Base-by-base conservation (phyloP, 1,140 invertebrate genomes). In the Trachymyrmex cornetzi region DNA sequence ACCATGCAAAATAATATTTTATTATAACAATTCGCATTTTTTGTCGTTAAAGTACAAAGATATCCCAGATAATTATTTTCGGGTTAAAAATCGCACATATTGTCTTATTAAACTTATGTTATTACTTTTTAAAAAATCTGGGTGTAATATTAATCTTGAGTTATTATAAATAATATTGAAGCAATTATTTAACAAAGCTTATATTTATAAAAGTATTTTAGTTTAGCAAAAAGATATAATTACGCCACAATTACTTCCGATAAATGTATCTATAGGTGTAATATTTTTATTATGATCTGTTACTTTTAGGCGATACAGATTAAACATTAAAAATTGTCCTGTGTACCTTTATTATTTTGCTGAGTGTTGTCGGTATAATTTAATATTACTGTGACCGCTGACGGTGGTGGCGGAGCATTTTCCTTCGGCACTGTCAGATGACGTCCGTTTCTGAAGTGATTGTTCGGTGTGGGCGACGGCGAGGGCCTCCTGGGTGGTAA, bases 401-500 rank as follows among this genome's bases (percentile, higher is more conserved):
- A 92, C 34, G 91, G 93, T 11, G 93, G 95, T 0, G 94, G 94
- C 16, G 95, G 95, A 16, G 95, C 95, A 87, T 96, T 96, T 88
- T 96, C 96, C 87, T 95, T 96, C 11, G 96, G 95, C 50, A 96
- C 95, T 2, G 94, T 94, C 2, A 96, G 86, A 69, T 95, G 95
- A 81, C 94, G 92, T 30, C 92, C 92, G 66, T 95, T 95, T 82
- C 93, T 90, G 44, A 94, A 93, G 85, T 90, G 92, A 72, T 92
- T 93, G 4, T 79, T 89, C 5, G 94, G 92, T 27, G 94, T 94
- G 0, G 94, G 94, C 4, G 94, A 95, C 0, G 97, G 97, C 9
- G 97, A 97, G 4, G 96, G 95, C 91, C 97, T 96, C 85, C 97
- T 93, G 16, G 97, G 97, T 75, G 97, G 97, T 48, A 97, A 93